Percentiles rank a stretch among this genome's conserved stretches.
Conservation (phyloP, 2,113 vertebrate genomes). For the Tenebrosternarchus preto region DNA sequence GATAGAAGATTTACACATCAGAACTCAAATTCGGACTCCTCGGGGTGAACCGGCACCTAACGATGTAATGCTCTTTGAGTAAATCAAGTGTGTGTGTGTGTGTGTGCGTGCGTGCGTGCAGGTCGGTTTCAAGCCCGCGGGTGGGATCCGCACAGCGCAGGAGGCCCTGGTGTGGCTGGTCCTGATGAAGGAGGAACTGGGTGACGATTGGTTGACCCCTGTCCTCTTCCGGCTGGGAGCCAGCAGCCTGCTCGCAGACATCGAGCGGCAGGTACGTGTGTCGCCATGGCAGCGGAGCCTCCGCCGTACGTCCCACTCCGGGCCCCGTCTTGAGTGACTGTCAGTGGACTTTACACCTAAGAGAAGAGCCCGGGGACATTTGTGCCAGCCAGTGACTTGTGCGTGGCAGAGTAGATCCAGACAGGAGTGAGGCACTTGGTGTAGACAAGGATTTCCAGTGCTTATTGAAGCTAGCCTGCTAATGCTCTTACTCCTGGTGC, state of each 20-base stretch:
- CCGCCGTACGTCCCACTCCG: not conserved
- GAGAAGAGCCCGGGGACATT: conserved; percentile 10
- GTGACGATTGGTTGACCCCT: conserved; percentile 85
- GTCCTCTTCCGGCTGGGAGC: conserved; percentile 91
- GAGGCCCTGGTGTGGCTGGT: conserved; percentile 89
- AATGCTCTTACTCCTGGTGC: not conserved
- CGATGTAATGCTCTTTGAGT: not conserved
- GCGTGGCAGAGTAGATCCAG: not conserved
- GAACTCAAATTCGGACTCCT: not conserved
- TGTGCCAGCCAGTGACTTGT: not conserved
- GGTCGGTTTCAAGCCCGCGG: conserved; percentile 92
- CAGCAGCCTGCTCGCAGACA: conserved; percentile 89
- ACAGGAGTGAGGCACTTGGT: not conserved
- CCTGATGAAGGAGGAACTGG: conserved; percentile 91
- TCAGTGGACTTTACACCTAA: conserved; percentile 16
- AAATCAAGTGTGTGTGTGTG: not conserved
- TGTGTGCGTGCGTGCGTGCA: conserved; percentile 37
- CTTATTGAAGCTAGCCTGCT: not conserved
- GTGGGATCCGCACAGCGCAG: conserved; percentile 89
- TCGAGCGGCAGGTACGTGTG: conserved; percentile 87
- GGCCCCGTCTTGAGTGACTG: conserved; percentile 22
- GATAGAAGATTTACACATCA: not conserved
- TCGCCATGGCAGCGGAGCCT: not conserved
- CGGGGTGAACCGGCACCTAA: not conserved
- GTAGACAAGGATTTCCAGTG: not conserved